Conservation (phyloP, 2,888 invertebrate genomes). For the Danaus chrysippus region DNA sequence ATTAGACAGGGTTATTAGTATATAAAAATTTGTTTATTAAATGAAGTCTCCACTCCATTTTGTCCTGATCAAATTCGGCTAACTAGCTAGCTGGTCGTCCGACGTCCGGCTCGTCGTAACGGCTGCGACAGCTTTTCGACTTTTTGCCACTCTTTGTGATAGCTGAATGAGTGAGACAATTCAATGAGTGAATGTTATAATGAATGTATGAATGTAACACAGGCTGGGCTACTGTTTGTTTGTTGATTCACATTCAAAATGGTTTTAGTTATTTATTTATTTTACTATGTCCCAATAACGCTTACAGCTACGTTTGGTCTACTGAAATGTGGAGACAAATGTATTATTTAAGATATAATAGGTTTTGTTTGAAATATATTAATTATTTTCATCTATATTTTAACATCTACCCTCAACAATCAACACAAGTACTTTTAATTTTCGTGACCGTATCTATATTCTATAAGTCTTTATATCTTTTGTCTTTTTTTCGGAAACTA, state of each 20-base stretch:
- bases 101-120: conserved; percentile 34
- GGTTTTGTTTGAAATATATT: no score
- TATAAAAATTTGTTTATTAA: neutral
- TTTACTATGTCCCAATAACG: neutral
- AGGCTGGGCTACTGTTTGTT: neutral
- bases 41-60: conserved; percentile 23
- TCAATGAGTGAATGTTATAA: conserved; percentile 1
- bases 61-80: conserved; percentile 40
- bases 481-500: conserved; percentile 33
- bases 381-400: no score
- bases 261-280: conserved; percentile 18
- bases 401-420: no score
- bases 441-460: no score
- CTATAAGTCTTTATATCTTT: conserved; percentile 8
- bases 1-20: neutral
- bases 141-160: conserved; percentile 24
- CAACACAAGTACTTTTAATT: no score
- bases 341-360: no score
- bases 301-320: no score
- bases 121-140: conserved; percentile 31
- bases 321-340: no score
- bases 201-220: conserved; percentile 4
- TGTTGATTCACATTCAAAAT: neutral
- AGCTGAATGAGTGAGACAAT: neutral
- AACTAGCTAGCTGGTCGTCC: conserved; percentile 39